A percentile compares a stretch with the other conserved stretches of the same genome.
Evolutionary conservation across 2,888 invertebrate species (phyloP).

Genomic region (Lapara coniferarum): DNA sequence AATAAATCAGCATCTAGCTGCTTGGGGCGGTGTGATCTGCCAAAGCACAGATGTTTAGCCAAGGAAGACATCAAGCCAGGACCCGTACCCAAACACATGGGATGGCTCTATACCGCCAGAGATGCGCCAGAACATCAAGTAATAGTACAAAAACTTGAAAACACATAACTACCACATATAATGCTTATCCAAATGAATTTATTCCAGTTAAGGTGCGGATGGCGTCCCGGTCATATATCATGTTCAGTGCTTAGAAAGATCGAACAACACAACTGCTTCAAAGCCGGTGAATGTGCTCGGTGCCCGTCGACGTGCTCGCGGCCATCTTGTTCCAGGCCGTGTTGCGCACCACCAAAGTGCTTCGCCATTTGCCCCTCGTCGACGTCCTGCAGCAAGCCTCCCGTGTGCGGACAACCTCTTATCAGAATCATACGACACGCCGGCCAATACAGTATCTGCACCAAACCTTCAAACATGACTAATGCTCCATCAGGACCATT

Average conservation of each 20-base stretch:
- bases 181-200: not conserved
- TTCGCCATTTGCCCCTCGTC: slow-evolving; percentile 52
- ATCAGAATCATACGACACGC: slow-evolving; percentile 69
- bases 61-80: slow-evolving; percentile 65
- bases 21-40: slow-evolving; percentile 72
- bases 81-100: slow-evolving; percentile 73
- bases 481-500: slow-evolving; percentile 72
- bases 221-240: slow-evolving; percentile 79
- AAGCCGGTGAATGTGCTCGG: slow-evolving; percentile 53
- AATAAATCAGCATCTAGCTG: slow-evolving; percentile 64
- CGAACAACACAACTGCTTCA: slow-evolving; percentile 67
- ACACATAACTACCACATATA: too few species aligned
- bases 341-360: slow-evolving; percentile 54
- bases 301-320: slow-evolving; percentile 53
- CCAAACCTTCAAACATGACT: slow-evolving; percentile 68
- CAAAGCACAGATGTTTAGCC: slow-evolving; percentile 70
- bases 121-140: slow-evolving; percentile 75
- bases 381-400: slow-evolving; percentile 52
- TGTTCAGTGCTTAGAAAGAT: slow-evolving; percentile 71
- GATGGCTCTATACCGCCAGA: slow-evolving; percentile 76
- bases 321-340: slow-evolving; percentile 52
- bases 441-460: slow-evolving; percentile 72
- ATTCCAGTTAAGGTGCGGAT: slow-evolving; percentile 71
- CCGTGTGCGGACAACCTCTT: slow-evolving; percentile 53
- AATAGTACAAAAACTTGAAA: not conserved